These are phyloP conservation scores for Eurypyga helias DNA, from an alignment of 2,113 vertebrate genomes.

Conservation along the genomic window DNA sequence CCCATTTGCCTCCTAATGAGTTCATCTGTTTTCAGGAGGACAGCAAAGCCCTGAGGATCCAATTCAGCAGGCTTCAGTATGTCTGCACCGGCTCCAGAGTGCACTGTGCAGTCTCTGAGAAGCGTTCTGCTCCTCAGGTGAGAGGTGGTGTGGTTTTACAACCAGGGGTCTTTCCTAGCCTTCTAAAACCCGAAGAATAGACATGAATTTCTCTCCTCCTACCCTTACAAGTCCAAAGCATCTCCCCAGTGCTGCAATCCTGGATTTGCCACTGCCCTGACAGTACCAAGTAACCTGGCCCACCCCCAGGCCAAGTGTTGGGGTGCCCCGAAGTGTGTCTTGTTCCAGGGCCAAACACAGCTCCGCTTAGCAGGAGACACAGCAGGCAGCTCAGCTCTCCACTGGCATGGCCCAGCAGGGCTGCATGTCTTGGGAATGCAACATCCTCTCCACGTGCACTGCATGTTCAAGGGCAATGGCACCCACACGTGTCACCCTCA, in stretches of 20 bases:
- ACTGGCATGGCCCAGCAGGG: neutral
- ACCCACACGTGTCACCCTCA: neutral
- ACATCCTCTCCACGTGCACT: fast-evolving
- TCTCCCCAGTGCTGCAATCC: neutral
- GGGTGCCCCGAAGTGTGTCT: neutral
- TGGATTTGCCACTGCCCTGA: neutral
- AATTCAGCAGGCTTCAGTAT: neutral
- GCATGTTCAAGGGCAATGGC: neutral
- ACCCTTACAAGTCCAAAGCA: neutral
- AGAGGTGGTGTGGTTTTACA: neutral
- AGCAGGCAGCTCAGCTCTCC: neutral
- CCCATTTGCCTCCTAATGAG: neutral
- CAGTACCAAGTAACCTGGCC: neutral
- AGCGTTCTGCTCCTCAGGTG: neutral
- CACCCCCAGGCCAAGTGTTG: neutral
- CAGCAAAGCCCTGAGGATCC: neutral
- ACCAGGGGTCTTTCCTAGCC: neutral
- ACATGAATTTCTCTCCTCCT: neutral
- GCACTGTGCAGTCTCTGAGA: neutral
- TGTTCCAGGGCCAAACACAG: neutral
- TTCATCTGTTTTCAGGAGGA: neutral
- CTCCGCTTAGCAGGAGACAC: neutral
- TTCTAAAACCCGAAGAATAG: neutral
- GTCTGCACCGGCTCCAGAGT: neutral
- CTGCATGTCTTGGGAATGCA: neutral